A percentile compares a stretch with the other conserved stretches of the same genome.
phyloP scores from a whole-genome alignment of 2,888 invertebrate genomes.

The Platycheirus rosarum region DNA sequence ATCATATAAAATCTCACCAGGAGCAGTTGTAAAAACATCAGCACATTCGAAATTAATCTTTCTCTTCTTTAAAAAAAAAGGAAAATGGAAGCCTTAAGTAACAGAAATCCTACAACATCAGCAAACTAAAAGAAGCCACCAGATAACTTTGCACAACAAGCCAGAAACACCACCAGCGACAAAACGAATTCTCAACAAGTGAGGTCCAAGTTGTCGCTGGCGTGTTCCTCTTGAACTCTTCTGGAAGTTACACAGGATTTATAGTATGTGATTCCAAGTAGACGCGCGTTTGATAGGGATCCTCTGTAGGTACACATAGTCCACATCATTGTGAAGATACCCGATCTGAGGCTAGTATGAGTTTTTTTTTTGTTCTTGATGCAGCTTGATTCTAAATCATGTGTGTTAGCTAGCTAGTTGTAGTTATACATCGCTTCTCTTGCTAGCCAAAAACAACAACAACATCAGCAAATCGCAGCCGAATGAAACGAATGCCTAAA shows the following conservation, averaged over 20 bases:
- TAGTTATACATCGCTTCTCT: constrained; percentile 22
- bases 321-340: constrained; percentile 27
- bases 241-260: constrained; percentile 63
- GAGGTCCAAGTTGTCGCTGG: constrained; percentile 59
- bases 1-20: constrained; percentile 6
- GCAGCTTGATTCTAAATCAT: constrained; percentile 37
- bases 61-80: neutral
- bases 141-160: constrained; percentile 27
- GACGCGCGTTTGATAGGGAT: constrained; percentile 65
- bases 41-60: constrained; percentile 13
- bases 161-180: constrained; percentile 12
- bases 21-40: constrained; percentile 43
- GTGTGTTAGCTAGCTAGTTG: constrained; percentile 40
- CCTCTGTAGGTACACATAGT: constrained; percentile 25
- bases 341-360: constrained; percentile 49
- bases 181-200: constrained; percentile 52
- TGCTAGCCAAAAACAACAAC: constrained; percentile 22
- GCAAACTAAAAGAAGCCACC: constrained; percentile 14
- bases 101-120: constrained; percentile 1
- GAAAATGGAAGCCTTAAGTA: neutral
- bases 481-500: constrained; percentile 53
- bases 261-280: constrained; percentile 58
- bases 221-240: constrained; percentile 56
- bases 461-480: constrained; percentile 45
- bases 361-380: constrained; percentile 32